Base-by-base conservation (phyloP, 2,888 invertebrate species). In the Ophonus ardosiacus region DNA sequence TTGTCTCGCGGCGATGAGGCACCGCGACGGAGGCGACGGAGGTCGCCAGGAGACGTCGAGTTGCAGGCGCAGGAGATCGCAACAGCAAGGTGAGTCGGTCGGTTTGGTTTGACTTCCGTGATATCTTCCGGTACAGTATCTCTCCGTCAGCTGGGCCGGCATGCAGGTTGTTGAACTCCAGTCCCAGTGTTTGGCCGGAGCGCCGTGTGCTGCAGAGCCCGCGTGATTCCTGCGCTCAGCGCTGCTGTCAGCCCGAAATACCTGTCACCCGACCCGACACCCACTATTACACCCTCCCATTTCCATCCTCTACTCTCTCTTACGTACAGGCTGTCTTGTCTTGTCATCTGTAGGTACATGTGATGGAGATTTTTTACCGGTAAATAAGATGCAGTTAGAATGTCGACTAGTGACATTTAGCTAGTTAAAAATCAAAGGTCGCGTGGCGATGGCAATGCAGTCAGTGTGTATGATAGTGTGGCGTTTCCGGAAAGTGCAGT, bases 21-120 rank as follows among this genome's bases (percentile, higher is more conserved):
- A 90, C 87, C 90, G 90, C 86, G 89, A 89, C 87, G 89, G 89
- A 88, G 91, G 91, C 89, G 91, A 91, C 90, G 91, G 91, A 86
- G 91, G 91, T 87, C 91, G 91, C 87, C 90, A 90, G 86, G 91
- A 91, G 88, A 91, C 91, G 87, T 91, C 91, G 87, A 91, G 91
- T 88, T 90, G 91, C 88, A 89, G 91, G 87, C 90, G 91, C 87
- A 90, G 90, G 89, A 90, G 91, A 90, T 90, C 90, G 85, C 65
- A 76, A 78, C 84, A 76, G 78, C 84, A 71, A 85, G 85, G 85
- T 85, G 80, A 85, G 85, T 82, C 68, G 74, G 74, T 82, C 71
- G 82, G 76, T 84, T 82, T 57, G 82, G 76, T 84, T 78, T 78
- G 71, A 85, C 85, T 85, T 85, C 85, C 85, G 85, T 85, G 85